Evolutionary conservation across 2,888 invertebrate species (phyloP).

Genomic region (Dasypolia templi): DNA sequence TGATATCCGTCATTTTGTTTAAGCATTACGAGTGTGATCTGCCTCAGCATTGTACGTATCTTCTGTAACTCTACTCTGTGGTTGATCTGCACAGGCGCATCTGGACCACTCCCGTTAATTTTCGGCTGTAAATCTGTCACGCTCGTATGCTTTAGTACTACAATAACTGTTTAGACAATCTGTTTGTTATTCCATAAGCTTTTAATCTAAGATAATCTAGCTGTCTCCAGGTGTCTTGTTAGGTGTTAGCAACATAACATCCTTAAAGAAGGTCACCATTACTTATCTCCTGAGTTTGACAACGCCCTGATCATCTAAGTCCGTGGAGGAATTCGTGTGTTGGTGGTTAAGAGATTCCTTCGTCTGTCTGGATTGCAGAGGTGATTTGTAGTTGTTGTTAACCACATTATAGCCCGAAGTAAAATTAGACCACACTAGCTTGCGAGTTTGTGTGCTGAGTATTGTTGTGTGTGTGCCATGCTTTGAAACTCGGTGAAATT

Average conservation of each 20-base stretch:
- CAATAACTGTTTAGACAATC: slow-evolving; percentile 12
- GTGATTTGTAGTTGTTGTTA: slow-evolving; percentile 1
- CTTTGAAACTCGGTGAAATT: background rate
- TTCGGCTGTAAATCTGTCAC: slow-evolving; percentile 66
- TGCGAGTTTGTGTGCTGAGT: background rate
- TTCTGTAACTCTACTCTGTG: slow-evolving; percentile 32
- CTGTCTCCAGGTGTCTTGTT: background rate
- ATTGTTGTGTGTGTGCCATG: background rate
- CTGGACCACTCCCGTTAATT: slow-evolving; percentile 56
- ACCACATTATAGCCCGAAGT: background rate
- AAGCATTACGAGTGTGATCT: background rate
- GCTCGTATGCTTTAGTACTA: slow-evolving; percentile 28
- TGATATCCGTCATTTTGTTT: background rate
- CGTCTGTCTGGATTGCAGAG: background rate
- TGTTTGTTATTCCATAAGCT: slow-evolving; percentile 23
- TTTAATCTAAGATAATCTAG: slow-evolving; percentile 19
- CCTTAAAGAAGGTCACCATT: background rate
- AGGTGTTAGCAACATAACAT: background rate
- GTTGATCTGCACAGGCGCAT: slow-evolving; percentile 39
- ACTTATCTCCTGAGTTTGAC: background rate
- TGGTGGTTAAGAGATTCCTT: background rate
- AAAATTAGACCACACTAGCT: background rate
- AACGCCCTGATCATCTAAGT: slow-evolving; percentile 2
- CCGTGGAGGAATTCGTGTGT: background rate
- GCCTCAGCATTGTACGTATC: background rate